These are phyloP conservation scores for Dicyrtoma fusca DNA, from an alignment of 2,888 invertebrate genomes.

Conservation along the genomic window DNA sequence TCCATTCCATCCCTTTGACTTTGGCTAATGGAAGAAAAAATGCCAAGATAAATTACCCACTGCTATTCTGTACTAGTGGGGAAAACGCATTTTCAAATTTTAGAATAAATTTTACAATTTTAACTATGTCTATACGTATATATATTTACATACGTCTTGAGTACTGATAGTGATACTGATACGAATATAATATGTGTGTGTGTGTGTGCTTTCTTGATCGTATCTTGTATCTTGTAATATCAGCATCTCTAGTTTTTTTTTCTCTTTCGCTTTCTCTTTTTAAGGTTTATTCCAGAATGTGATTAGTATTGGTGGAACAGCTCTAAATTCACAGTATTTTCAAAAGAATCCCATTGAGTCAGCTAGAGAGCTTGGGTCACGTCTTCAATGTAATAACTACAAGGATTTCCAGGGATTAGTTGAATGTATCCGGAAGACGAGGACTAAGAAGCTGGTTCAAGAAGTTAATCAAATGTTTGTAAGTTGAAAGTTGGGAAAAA, in stretches of 20 bases:
- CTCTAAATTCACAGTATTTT: slow-evolving; percentile 56
- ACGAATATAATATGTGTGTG: too few relatives aligned
- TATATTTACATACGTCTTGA: too few relatives aligned
- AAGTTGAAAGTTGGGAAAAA: too few relatives aligned
- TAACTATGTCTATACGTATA: too few relatives aligned
- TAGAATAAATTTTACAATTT: too few relatives aligned
- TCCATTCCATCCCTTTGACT: neutral
- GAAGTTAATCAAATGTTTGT: slow-evolving; percentile 57
- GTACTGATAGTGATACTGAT: too few relatives aligned
- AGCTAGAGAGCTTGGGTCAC: slow-evolving; percentile 53
- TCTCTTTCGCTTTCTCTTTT: neutral
- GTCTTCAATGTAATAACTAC: slow-evolving; percentile 52
- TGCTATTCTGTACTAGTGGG: neutral
- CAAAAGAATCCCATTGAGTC: slow-evolving; percentile 56
- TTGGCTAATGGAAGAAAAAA: neutral
- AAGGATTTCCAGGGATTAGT: slow-evolving; percentile 50
- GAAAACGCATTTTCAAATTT: too few relatives aligned
- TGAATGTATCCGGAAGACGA: slow-evolving; percentile 50
- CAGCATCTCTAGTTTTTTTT: too few relatives aligned
- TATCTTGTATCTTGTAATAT: too few relatives aligned
- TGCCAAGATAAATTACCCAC: neutral
- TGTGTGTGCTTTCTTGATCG: too few relatives aligned
- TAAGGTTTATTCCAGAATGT: slow-evolving; percentile 56
- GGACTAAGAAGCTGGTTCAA: slow-evolving; percentile 49
- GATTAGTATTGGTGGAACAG: slow-evolving; percentile 56